phyloP scores from a whole-genome alignment of 2,113 vertebrate genomes.

The Mesoclemmys tuberculata region DNA sequence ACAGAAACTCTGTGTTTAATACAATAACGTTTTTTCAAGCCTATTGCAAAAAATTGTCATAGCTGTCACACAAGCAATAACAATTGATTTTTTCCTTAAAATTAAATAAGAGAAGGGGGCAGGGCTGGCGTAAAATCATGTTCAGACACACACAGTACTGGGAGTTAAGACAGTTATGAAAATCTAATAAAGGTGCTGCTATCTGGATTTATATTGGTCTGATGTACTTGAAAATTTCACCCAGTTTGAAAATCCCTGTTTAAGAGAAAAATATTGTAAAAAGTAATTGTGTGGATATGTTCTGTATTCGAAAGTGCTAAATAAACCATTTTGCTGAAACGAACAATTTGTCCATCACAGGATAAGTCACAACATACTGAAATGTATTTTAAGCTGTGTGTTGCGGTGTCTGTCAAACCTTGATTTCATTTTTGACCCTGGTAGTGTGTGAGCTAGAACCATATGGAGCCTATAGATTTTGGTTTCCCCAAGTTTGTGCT shows the following conservation, averaged over 20 bases:
- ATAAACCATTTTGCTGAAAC: background rate
- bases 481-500: background rate
- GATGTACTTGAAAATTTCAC: background rate
- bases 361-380: background rate
- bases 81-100: background rate
- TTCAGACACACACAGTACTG: background rate
- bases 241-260: background rate
- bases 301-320: background rate
- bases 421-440: background rate
- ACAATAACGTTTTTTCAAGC: background rate
- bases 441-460: background rate
- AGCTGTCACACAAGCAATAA: background rate
- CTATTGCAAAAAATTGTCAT: background rate
- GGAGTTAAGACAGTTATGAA: background rate
- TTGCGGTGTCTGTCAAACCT: background rate
- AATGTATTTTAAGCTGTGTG: background rate
- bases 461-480: background rate
- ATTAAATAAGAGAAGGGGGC: background rate
- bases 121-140: background rate
- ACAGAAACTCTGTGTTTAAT: background rate
- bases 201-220: background rate
- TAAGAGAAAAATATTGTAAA: background rate
- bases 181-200: background rate
- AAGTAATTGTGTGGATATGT: background rate
- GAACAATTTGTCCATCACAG: background rate